Percentiles rank a stretch among this genome's conserved stretches.
These are phyloP conservation scores for Matsumyia berberina DNA, from an alignment of 2,888 invertebrate species.

Conservation along the genomic window DNA sequence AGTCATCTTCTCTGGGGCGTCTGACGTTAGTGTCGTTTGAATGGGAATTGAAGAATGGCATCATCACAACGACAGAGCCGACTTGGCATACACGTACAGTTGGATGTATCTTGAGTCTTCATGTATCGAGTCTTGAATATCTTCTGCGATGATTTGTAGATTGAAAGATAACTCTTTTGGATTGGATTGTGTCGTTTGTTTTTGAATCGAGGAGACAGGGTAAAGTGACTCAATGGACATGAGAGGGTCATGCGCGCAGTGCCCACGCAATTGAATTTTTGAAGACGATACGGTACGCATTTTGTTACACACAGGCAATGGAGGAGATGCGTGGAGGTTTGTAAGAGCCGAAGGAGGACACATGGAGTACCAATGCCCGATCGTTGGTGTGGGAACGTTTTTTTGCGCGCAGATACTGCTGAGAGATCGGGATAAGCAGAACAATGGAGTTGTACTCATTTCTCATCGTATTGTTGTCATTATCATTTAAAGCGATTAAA, in stretches of 20 bases:
- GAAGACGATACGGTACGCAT: slow-evolving; percentile 60
- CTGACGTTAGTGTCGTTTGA: slow-evolving; percentile 62
- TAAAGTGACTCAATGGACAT: slow-evolving; percentile 57
- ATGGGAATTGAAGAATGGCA: slow-evolving; percentile 57
- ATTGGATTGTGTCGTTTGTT: slow-evolving; percentile 20
- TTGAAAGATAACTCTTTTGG: slow-evolving; percentile 61
- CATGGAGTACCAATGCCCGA: background rate
- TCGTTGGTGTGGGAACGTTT: slow-evolving; percentile 56
- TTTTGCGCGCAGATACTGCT: slow-evolving; percentile 37
- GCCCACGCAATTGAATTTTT: slow-evolving; percentile 69
- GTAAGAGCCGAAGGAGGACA: background rate
- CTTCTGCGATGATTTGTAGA: slow-evolving; percentile 47
- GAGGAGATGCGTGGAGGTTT: background rate
- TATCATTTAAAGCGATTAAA: slow-evolving; percentile 18
- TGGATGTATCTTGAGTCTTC: slow-evolving; percentile 27
- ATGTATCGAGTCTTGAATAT: slow-evolving; percentile 40
- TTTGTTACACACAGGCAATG: slow-evolving; percentile 27
- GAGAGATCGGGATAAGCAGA: slow-evolving; percentile 43
- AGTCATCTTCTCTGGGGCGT: slow-evolving; percentile 72
- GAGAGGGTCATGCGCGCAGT: slow-evolving; percentile 57
- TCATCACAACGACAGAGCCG: background rate
- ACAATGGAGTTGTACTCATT: slow-evolving; percentile 43
- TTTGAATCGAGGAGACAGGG: slow-evolving; percentile 44
- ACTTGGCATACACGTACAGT: no score
- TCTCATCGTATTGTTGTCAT: slow-evolving; percentile 35